phyloP scores from a whole-genome alignment of 1,140 invertebrate species.

The Trichonephila clavipes region DNA sequence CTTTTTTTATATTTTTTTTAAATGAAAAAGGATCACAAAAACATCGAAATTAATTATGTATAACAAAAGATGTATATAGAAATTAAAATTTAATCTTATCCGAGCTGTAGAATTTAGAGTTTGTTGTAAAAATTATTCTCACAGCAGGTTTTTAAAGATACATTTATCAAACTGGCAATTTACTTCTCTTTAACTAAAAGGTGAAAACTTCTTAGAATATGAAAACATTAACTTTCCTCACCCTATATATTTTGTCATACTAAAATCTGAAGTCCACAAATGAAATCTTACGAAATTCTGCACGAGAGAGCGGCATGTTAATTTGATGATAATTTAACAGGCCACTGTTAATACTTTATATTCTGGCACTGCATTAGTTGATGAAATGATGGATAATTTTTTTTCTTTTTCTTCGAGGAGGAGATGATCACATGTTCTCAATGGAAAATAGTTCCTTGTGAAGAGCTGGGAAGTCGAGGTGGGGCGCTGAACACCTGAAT shows the following conservation, averaged over 20 bases:
- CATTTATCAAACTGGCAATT: too few relatives aligned
- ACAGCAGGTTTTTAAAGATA: too few relatives aligned
- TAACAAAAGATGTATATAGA: too few relatives aligned
- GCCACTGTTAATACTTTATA: slow-evolving; percentile 56
- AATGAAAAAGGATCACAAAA: too few relatives aligned
- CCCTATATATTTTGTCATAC: background rate
- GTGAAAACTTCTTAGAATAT: background rate
- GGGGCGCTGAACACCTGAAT: slow-evolving; percentile 93
- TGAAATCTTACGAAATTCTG: background rate
- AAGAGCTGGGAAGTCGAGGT: slow-evolving; percentile 95
- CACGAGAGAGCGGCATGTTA: background rate
- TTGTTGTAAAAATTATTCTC: too few relatives aligned
- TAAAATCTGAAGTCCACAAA: background rate
- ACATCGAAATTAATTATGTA: too few relatives aligned
- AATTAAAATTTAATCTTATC: too few relatives aligned
- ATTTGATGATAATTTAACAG: background rate
- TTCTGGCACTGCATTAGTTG: slow-evolving; percentile 58
- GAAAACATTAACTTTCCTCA: background rate
- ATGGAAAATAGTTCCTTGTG: slow-evolving; percentile 98
- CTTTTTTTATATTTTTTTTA: too few relatives aligned
- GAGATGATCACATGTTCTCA: slow-evolving; percentile 77
- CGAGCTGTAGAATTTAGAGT: too few relatives aligned
- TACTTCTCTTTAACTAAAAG: too few relatives aligned
- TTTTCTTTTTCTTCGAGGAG: background rate
- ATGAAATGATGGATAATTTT: slow-evolving; percentile 23